Base-by-base conservation (phyloP, 2,888 invertebrate genomes). In the Steinernema scapterisci region DNA sequence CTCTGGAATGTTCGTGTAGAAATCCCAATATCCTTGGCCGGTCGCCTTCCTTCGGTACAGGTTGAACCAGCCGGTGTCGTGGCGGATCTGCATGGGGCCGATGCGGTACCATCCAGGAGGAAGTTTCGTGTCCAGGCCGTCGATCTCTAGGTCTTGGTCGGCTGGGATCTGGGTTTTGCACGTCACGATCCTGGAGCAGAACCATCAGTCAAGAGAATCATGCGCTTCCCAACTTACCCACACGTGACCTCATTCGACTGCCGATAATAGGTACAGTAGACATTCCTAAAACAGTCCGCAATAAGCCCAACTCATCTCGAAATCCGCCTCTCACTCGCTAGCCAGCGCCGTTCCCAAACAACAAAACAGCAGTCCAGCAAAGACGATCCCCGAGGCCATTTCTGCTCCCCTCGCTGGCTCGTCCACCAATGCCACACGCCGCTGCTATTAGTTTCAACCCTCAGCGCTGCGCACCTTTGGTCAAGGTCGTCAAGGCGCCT, bases 1-100 rank as follows among this genome's bases (percentile, higher is more conserved):
- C 75, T 86, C 86, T 7, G 86, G 86, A 73, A 86, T 84, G 72
- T 84, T 86, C 19, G 86, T 87, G 73, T 86, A 86, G 70, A 86
- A 86, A 70, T 86, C 86, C 86, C 86, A 86, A 71, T 86, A 86
- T 1, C 86, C 86, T 38, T 76, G 80, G 13, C 86, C 86, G 11
- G 80, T 79, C 0, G 86, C 86, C 23, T 83, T 74, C 56, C 86
- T 56, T 45, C 86, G 70, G 63, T 86, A 86, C 27, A 86, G 76
- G 74, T 86, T 86, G 73, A 86, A 79, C 86, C 86, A 86, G 16
- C 81, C 79, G 16, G 79, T 80, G 73, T 86, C 86, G 70, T 85
- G 84, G 27, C 86, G 76, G 23, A 85, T 86, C 16, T 84, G 80
- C 83, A 83, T 81, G 2, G 81, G 80, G 0, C 86, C 86, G 43